Evolutionary conservation across 2,797 vertebrate species (phyloP).

Genomic region (Pipistrellus pipistrellus): DNA sequence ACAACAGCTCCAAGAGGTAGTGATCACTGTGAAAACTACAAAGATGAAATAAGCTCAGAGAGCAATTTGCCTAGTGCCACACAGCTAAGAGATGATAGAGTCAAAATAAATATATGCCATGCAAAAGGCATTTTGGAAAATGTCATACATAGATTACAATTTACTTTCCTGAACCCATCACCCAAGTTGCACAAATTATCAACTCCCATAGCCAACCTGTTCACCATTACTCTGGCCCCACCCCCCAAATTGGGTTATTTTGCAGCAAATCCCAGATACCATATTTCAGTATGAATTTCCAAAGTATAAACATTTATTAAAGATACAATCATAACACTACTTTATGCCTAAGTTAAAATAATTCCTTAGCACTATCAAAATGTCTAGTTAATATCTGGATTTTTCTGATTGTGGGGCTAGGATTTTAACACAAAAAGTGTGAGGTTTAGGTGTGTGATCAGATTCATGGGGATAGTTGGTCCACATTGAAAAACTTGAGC

Average conservation of each 20-base stretch:
- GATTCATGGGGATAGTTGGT: not conserved
- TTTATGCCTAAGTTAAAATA: not conserved
- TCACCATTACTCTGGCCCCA: not conserved
- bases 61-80: not conserved
- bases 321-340: not conserved
- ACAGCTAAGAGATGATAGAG: not conserved
- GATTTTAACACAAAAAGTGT: not conserved
- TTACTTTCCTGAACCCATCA: not conserved
- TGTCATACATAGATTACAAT: not conserved
- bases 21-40: not conserved
- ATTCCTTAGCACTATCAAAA: not conserved
- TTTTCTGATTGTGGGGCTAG: not conserved
- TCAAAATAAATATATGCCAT: not conserved
- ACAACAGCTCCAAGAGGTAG: not conserved
- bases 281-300: not conserved
- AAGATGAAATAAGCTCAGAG: not conserved
- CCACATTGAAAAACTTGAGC: not conserved
- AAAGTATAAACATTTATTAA: conserved; percentile 17
- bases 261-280: not conserved
- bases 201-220: not conserved
- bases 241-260: not conserved
- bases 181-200: not conserved
- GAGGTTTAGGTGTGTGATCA: not conserved
- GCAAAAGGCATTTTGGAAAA: not conserved
- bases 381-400: not conserved